phyloP scores from a whole-genome alignment of 2,113 vertebrate species.

The Xiphophorus couchianus region DNA sequence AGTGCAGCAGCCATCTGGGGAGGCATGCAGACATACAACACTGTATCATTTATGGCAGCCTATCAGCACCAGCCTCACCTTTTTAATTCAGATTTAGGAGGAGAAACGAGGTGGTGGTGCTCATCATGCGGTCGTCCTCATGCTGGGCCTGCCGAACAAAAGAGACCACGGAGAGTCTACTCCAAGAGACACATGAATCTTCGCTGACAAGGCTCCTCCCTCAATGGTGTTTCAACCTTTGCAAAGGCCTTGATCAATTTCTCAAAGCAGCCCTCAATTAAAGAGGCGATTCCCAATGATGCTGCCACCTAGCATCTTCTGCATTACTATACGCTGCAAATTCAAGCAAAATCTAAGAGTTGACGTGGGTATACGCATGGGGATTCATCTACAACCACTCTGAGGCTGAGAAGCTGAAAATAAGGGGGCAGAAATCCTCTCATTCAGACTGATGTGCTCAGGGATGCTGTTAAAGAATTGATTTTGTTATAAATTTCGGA shows the following conservation, averaged over 20 bases:
- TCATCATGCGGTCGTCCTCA: constrained; percentile 64
- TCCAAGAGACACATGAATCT: constrained; percentile 77
- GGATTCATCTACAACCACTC: constrained; percentile 63
- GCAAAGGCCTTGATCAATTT: constrained; percentile 81
- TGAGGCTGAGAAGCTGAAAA: constrained; percentile 60
- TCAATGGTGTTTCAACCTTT: constrained; percentile 53
- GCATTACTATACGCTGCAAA: constrained; percentile 69
- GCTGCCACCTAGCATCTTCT: constrained; percentile 54
- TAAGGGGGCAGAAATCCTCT: constrained; percentile 60
- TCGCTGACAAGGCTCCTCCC: constrained; percentile 73
- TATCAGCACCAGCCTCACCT: constrained; percentile 72
- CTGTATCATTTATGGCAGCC: constrained; percentile 80
- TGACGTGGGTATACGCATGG: constrained; percentile 37
- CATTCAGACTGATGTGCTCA: constrained; percentile 67
- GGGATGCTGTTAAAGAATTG: constrained; percentile 76
- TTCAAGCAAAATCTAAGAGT: constrained; percentile 58
- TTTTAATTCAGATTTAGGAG: constrained; percentile 79
- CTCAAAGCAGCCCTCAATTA: constrained; percentile 79
- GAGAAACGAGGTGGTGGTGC: constrained; percentile 52
- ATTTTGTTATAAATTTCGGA: constrained; percentile 78
- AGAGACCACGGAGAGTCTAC: constrained; percentile 67
- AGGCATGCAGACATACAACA: constrained; percentile 65
- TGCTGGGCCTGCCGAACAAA: constrained; percentile 64
- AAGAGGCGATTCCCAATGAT: constrained; percentile 71
- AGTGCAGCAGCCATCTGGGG: constrained; percentile 57